Conservation (phyloP, 1,140 invertebrate genomes). For the Hypsibius dujardini region DNA sequence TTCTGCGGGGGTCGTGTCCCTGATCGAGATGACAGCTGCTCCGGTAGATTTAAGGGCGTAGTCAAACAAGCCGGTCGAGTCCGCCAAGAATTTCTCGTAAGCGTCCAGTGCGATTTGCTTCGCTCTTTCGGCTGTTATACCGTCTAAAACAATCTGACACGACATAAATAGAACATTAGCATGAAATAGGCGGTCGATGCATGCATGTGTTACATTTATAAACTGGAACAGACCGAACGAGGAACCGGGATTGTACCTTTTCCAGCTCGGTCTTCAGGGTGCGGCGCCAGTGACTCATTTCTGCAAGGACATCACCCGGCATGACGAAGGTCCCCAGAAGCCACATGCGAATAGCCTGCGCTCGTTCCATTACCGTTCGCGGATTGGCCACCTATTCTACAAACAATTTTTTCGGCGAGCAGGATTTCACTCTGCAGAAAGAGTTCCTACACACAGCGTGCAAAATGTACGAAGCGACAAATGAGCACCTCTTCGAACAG, state of each 20-base stretch:
- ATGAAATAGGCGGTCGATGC: too few relatives aligned
- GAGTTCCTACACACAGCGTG: too few relatives aligned
- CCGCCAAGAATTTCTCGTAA: constrained; percentile 9
- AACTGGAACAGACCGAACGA: neutral
- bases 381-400: neutral
- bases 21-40: neutral
- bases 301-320: neutral
- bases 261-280: neutral
- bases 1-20: neutral
- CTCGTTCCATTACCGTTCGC: neutral
- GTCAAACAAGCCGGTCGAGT: neutral
- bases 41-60: neutral
- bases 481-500: neutral
- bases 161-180: neutral
- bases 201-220: neutral
- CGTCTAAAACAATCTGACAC: neutral
- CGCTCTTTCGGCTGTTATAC: neutral
- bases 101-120: constrained; percentile 5
- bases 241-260: neutral
- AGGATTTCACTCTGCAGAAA: too few relatives aligned
- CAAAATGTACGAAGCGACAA: too few relatives aligned
- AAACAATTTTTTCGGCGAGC: too few relatives aligned
- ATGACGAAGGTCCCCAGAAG: neutral
- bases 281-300: neutral
- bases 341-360: neutral